Conservation (phyloP, 2,888 invertebrate species). For the Tachystola acroxantha region DNA sequence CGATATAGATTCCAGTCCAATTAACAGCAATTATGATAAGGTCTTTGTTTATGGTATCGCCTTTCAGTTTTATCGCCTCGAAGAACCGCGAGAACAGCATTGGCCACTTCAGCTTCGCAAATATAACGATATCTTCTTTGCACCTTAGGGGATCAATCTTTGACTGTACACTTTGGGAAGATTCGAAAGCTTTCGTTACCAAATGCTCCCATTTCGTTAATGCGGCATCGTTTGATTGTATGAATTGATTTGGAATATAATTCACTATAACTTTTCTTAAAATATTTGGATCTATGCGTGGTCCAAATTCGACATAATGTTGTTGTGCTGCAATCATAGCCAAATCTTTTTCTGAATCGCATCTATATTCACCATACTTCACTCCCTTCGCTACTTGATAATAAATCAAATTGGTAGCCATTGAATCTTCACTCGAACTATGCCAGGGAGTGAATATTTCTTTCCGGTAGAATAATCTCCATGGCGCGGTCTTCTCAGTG, state of each 20-base stretch:
- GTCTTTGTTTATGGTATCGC: slow-evolving; percentile 81
- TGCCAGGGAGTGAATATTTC: slow-evolving; percentile 97
- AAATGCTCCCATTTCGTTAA: slow-evolving; percentile 84
- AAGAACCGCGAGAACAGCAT: slow-evolving; percentile 96
- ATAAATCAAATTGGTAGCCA: slow-evolving; percentile 93
- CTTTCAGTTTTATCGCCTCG: slow-evolving; percentile 89
- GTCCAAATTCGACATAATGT: slow-evolving; percentile 90
- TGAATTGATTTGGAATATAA: slow-evolving; percentile 88
- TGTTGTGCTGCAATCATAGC: slow-evolving; percentile 94
- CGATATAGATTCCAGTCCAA: slow-evolving; percentile 94
- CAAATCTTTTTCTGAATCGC: slow-evolving; percentile 88
- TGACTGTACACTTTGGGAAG: slow-evolving; percentile 85
- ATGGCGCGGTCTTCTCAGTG: slow-evolving; percentile 91
- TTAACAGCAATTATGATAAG: slow-evolving; percentile 95
- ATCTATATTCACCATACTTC: slow-evolving; percentile 95
- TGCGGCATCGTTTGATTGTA: slow-evolving; percentile 80
- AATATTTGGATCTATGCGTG: slow-evolving; percentile 81
- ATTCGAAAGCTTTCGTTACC: slow-evolving; percentile 83
- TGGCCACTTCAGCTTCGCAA: slow-evolving; percentile 95
- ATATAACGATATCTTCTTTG: slow-evolving; percentile 94
- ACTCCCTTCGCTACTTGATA: slow-evolving; percentile 92
- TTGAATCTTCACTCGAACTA: slow-evolving; percentile 87
- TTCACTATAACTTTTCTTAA: slow-evolving; percentile 85
- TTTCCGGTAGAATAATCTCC: slow-evolving; percentile 91
- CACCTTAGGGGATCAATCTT: slow-evolving; percentile 82